A percentile compares a stretch with the other conserved stretches of the same genome.
Evolutionary conservation across 2,797 vertebrate genomes (phyloP).

Genomic region (Sebastes minor): DNA sequence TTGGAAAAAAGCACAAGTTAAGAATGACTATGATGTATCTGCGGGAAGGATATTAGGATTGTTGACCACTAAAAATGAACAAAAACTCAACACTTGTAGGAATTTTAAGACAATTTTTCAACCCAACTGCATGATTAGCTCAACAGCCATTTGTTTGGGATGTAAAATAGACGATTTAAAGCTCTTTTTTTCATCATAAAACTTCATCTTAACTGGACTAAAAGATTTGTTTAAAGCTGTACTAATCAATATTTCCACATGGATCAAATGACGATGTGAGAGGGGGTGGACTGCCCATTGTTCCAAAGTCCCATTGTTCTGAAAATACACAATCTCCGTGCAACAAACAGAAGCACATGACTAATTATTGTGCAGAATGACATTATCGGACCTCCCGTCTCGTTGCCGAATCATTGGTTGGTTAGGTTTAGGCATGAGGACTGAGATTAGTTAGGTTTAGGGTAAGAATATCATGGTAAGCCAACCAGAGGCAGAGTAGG

Average conservation of each 20-base stretch:
- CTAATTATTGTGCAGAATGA: too few species aligned
- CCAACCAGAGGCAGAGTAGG: too few species aligned
- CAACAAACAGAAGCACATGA: too few species aligned
- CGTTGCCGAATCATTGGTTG: too few species aligned
- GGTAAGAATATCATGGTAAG: too few species aligned
- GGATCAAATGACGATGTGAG: neutral
- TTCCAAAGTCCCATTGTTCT: too few species aligned
- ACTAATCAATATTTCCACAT: neutral
- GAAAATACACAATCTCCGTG: too few species aligned
- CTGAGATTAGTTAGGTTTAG: too few species aligned
- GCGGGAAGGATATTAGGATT: neutral
- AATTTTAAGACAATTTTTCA: neutral
- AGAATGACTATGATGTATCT: neutral
- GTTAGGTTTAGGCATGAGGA: too few species aligned
- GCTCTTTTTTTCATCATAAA: neutral
- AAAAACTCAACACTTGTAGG: neutral
- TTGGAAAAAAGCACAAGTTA: too few species aligned
- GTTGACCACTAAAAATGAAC: neutral
- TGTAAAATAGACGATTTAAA: neutral
- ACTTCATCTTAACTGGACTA: neutral
- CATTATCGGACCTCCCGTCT: too few species aligned
- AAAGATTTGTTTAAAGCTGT: neutral
- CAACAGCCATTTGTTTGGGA: neutral
- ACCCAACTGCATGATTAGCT: neutral
- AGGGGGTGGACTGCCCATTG: too few species aligned